These are phyloP conservation scores for Leptodactylus fuscus DNA, from an alignment of 2,113 vertebrate genomes.

Conservation along the genomic window DNA sequence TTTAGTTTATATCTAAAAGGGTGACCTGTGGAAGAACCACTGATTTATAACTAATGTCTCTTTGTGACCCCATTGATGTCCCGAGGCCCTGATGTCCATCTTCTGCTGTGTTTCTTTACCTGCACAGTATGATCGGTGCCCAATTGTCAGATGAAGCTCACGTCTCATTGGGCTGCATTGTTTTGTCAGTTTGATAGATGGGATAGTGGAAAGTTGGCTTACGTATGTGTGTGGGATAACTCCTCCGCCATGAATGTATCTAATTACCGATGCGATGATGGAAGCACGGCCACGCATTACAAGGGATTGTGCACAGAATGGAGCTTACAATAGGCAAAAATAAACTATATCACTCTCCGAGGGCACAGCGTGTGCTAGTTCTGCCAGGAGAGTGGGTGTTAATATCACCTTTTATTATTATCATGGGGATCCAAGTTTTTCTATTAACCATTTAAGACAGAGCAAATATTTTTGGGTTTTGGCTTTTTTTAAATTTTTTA, in stretches of 20 bases:
- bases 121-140: neutral
- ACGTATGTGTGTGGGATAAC: constrained; percentile 26
- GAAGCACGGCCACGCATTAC: constrained; percentile 28
- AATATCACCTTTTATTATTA: constrained; percentile 9
- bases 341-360: neutral
- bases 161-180: neutral
- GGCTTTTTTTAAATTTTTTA: too few species aligned
- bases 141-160: neutral
- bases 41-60: too few species aligned
- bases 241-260: neutral
- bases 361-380: neutral
- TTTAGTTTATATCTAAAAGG: neutral
- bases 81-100: neutral
- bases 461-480: neutral
- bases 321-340: constrained; percentile 23
- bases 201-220: constrained; percentile 36
- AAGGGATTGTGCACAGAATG: neutral
- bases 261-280: constrained; percentile 5
- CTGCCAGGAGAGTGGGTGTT: neutral
- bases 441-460: neutral
- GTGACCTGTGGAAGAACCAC: too few species aligned
- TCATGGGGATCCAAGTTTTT: neutral
- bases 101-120: neutral
- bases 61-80: neutral
- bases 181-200: constrained; percentile 37